A percentile compares a stretch with the other conserved stretches of the same genome.
Evolutionary conservation across 1,140 invertebrate species (phyloP).

Genomic region (Latrodectus geometricus): DNA sequence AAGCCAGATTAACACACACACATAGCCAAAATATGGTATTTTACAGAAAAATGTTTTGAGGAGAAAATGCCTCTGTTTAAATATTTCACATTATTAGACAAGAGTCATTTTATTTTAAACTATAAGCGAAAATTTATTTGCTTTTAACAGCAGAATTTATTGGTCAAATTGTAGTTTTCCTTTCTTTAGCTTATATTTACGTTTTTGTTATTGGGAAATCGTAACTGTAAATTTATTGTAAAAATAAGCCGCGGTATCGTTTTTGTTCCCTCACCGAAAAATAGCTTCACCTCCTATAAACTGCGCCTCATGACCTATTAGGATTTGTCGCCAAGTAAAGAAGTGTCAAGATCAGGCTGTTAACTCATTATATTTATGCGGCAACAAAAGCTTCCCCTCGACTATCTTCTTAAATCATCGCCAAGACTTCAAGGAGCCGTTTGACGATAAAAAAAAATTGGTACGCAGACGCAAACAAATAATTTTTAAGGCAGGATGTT

Average conservation of each 20-base stretch:
- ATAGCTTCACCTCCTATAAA: not conserved
- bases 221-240: not conserved
- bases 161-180: no score
- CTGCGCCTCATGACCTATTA: not conserved
- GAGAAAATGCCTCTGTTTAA: no score
- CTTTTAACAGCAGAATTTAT: no score
- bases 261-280: not conserved
- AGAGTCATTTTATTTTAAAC: not conserved
- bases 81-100: no score
- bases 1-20: no score
- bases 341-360: not conserved
- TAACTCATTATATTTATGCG: conserved; percentile 17
- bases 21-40: no score
- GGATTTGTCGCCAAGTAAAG: not conserved
- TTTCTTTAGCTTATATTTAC: not conserved
- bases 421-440: not conserved
- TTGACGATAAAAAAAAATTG: not conserved
- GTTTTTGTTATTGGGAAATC: not conserved
- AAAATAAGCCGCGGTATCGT: not conserved
- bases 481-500: not conserved
- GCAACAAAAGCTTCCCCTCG: conserved; percentile 19
- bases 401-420: conserved; percentile 14
- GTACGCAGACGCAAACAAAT: not conserved
- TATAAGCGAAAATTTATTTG: not conserved
- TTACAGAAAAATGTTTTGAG: no score